Evolutionary conservation across 2,113 vertebrate species (phyloP).

Genomic region (Electrona antarctica): DNA sequence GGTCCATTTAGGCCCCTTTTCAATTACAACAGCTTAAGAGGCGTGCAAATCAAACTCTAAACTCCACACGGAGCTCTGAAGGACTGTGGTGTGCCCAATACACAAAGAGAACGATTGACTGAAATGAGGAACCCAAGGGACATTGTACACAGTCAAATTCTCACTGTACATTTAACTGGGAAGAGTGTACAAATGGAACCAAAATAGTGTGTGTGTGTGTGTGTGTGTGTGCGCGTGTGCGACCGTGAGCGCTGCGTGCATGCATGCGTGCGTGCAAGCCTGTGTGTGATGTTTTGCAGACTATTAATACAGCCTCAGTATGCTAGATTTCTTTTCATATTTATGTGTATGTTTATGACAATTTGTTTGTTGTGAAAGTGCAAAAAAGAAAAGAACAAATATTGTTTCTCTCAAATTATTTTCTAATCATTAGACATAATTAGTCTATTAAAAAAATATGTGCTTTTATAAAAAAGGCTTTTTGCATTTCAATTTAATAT

Average conservation of each 20-base stretch:
- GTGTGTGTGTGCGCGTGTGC: neutral
- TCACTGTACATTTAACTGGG: too few species aligned
- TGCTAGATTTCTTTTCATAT: slow-evolving; percentile 3
- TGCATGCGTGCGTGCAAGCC: neutral
- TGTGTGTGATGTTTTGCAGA: neutral
- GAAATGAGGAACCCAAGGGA: too few species aligned
- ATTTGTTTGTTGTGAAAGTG: neutral
- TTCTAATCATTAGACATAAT: too few species aligned
- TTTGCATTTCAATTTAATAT: too few species aligned
- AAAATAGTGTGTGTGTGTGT: neutral
- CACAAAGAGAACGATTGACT: too few species aligned
- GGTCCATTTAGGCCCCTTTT: too few species aligned
- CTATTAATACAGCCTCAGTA: neutral
- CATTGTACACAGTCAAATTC: too few species aligned
- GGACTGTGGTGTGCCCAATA: slow-evolving; percentile 1
- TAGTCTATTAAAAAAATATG: too few species aligned
- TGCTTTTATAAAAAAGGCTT: too few species aligned
- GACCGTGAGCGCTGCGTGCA: neutral
- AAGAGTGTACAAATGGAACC: too few species aligned
- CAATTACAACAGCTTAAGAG: neutral
- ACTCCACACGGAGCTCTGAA: slow-evolving; percentile 13
- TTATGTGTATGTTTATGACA: slow-evolving; percentile 21
- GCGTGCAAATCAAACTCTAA: neutral
- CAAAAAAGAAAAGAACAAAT: too few species aligned
- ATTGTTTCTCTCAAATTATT: too few species aligned